Base-by-base conservation (phyloP, 2,888 invertebrate species). In the Isotomurus palustris region DNA sequence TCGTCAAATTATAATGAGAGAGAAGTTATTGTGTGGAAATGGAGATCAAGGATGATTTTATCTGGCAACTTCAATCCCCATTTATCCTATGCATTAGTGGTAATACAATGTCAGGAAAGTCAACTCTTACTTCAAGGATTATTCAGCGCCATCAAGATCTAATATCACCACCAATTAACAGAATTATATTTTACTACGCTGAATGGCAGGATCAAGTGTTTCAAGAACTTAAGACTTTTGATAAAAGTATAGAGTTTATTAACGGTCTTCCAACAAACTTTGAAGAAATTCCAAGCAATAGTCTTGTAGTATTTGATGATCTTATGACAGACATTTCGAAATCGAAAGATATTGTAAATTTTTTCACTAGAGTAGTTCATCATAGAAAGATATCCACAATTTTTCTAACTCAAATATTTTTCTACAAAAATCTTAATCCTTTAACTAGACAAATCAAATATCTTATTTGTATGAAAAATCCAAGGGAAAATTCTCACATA, bases 381-480 rank as follows among this genome's bases (percentile, higher is more conserved):
- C 59, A 60, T 27, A n/a, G 21, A n/a, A 32, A 45, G 12, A 25
- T 56, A n/a, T 45, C 36, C 10, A 27, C 54, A 3, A 43, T 61
- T 14, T 40, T 40, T 40, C 35, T 61, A 6, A 22, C 54, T 21
- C 64, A 64, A 55, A 60, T 58, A 28, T 61, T 64, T 32, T 67
- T 60, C 35, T 53, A 48, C 17, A 53, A 62, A 10, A 40, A 48
- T 12, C 10, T 54, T 1, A 41, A 60, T 12, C 41, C 55, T 2
- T 25, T 61, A 14, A 60, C 63, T 6, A 2, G 17, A 10, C 43
- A 60, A 21, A 35, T n/a, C 14, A 51, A 62, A 43, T 62, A 62
- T 17, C 41, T 62, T 29, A 10, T n/a, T n/a, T 22, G 44, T 17
- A 58, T 64, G 51, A 62, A 58, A 50, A 68, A 68, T 48, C 58